Evolutionary conservation across 2,113 vertebrate genomes (phyloP).

Genomic region (Sceloporus undulatus): DNA sequence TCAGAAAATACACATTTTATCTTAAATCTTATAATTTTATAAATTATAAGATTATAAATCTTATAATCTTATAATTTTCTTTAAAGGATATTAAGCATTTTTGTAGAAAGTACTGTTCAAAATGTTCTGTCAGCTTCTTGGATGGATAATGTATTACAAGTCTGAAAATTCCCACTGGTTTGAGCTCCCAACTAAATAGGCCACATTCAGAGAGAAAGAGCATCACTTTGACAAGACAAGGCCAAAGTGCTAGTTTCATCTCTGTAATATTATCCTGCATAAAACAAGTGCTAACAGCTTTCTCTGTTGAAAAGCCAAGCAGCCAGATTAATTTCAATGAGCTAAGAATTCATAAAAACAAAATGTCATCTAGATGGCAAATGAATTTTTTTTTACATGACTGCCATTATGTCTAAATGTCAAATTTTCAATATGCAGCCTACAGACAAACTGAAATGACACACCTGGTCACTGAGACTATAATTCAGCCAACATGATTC

Average conservation of each 20-base stretch:
- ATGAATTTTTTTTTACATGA: constrained; percentile 39
- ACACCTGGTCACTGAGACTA: neutral
- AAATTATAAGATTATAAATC: no score
- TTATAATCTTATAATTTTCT: constrained; percentile 11
- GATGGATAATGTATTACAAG: constrained; percentile 34
- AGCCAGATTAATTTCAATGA: constrained; percentile 79
- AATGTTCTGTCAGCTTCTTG: constrained; percentile 29
- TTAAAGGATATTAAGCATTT: neutral
- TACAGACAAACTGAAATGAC: constrained; percentile 29
- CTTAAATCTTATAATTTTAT: constrained; percentile 8
- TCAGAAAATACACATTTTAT: neutral
- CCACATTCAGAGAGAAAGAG: constrained; percentile 75
- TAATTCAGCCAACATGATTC: neutral
- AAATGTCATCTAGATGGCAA: constrained; percentile 53
- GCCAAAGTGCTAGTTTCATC: constrained; percentile 75
- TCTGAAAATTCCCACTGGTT: constrained; percentile 75
- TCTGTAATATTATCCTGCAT: constrained; percentile 78
- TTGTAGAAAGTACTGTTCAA: constrained; percentile 42
- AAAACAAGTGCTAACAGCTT: constrained; percentile 84
- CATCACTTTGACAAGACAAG: constrained; percentile 75
- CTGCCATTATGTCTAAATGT: constrained; percentile 28
- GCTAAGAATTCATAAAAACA: constrained; percentile 78
- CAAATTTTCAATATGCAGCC: constrained; percentile 3
- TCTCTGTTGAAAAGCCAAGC: constrained; percentile 83
- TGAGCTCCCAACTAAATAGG: constrained; percentile 48